These are phyloP conservation scores for Synanthedon vespiformis DNA, from an alignment of 2,888 invertebrate species.

Conservation along the genomic window DNA sequence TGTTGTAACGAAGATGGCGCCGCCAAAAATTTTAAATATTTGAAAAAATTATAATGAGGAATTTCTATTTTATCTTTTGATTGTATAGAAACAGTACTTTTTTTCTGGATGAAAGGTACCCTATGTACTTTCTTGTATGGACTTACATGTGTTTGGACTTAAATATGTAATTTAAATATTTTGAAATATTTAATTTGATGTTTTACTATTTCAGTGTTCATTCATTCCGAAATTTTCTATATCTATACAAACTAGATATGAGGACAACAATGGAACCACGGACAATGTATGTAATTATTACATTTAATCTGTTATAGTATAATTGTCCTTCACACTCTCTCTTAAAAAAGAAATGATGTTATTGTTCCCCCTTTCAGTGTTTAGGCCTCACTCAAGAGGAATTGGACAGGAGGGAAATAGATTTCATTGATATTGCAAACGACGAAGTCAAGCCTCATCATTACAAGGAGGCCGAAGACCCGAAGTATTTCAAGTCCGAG, in stretches of 20 bases:
- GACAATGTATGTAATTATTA: slow-evolving; percentile 80
- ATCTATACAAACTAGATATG: slow-evolving; percentile 89
- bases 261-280: slow-evolving; percentile 87
- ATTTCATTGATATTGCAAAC: slow-evolving; percentile 87
- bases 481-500: slow-evolving; percentile 83
- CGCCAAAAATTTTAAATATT: no score
- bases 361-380: slow-evolving; percentile 70
- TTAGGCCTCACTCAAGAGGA: slow-evolving; percentile 79
- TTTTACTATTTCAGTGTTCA: slow-evolving; percentile 78
- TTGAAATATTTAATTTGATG: slow-evolving; percentile 6
- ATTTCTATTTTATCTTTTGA: no score
- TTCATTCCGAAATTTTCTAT: slow-evolving; percentile 89
- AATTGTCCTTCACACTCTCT: no score
- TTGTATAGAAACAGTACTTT: no score
- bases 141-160: neutral
- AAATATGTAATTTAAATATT: neutral
- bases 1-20: no score
- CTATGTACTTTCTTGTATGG: no score
- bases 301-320: no score
- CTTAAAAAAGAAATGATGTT: neutral
- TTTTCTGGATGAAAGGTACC: no score
- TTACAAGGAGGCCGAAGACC: slow-evolving; percentile 91
- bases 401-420: slow-evolving; percentile 78
- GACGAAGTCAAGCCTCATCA: slow-evolving; percentile 88
- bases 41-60: no score